These are phyloP conservation scores for Egretta garzetta DNA, from an alignment of 2,113 vertebrate species.

Conservation along the genomic window DNA sequence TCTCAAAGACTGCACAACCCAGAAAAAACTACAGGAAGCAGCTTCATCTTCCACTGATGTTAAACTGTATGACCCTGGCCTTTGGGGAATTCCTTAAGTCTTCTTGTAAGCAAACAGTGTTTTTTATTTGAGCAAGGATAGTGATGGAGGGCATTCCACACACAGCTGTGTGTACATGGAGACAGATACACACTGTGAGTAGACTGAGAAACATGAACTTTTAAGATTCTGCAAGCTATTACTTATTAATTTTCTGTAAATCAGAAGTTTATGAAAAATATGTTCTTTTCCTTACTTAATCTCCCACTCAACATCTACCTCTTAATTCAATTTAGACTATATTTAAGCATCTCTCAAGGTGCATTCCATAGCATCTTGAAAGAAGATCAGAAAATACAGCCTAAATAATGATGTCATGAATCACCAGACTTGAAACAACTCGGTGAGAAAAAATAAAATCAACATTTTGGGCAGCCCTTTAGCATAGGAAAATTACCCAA, in stretches of 20 bases:
- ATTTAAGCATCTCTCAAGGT: neutral
- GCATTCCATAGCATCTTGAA: neutral
- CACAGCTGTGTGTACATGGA: neutral
- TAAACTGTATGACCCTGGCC: neutral
- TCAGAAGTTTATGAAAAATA: neutral
- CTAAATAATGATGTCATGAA: neutral
- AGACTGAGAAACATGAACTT: neutral
- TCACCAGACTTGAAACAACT: neutral
- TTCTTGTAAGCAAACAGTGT: neutral
- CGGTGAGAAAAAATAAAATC: neutral
- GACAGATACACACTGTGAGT: neutral
- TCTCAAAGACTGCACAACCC: neutral
- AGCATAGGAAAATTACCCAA: neutral
- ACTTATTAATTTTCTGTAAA: neutral
- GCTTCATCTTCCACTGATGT: neutral
- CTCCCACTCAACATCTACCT: neutral
- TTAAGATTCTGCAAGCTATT: neutral
- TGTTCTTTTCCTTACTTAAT: neutral
- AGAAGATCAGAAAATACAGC: neutral
- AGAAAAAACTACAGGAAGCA: neutral
- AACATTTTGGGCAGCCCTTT: neutral
- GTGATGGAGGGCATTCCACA: neutral
- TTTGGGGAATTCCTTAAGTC: slow-evolving; percentile 28
- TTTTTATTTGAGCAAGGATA: slow-evolving; percentile 37
- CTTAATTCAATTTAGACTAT: neutral